phyloP scores from a whole-genome alignment of 2,113 vertebrate genomes.

The Psittacara wagleri region DNA sequence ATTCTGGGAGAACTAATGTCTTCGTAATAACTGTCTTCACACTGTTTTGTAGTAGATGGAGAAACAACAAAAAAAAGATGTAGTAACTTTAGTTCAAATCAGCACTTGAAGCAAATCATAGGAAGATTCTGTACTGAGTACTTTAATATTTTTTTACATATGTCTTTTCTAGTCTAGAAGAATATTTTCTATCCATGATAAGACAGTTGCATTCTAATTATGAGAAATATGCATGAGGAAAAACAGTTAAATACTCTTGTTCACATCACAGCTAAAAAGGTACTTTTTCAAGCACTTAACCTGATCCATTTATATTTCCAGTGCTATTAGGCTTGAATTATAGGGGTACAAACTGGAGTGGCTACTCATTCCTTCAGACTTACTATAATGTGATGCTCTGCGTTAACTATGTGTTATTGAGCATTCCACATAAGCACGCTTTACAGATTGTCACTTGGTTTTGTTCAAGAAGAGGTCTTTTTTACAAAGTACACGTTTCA shows the following conservation, averaged over 20 bases:
- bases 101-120: not conserved
- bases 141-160: not conserved
- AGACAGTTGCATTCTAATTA: not conserved
- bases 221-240: not conserved
- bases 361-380: conserved; percentile 62
- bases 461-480: conserved; percentile 55
- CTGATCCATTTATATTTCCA: conserved; percentile 18
- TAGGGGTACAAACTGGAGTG: conserved; percentile 64
- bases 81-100: not conserved
- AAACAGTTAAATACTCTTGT: not conserved
- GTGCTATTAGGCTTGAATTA: conserved; percentile 45
- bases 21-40: not conserved
- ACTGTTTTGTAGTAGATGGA: not conserved
- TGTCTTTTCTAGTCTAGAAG: not conserved
- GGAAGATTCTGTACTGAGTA: not conserved
- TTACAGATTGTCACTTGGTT: conserved; percentile 58
- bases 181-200: not conserved
- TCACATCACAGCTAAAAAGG: conserved; percentile 28
- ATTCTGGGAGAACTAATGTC: not conserved
- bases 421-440: conserved; percentile 41
- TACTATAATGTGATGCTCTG: conserved; percentile 1
- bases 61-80: not conserved
- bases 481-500: conserved; percentile 53
- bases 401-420: conserved; percentile 41
- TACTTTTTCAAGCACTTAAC: conserved; percentile 17